A percentile compares a stretch with the other conserved stretches of the same genome.
These are phyloP conservation scores for Falco novaeseelandiae DNA, from an alignment of 2,797 vertebrate species.

Conservation along the genomic window DNA sequence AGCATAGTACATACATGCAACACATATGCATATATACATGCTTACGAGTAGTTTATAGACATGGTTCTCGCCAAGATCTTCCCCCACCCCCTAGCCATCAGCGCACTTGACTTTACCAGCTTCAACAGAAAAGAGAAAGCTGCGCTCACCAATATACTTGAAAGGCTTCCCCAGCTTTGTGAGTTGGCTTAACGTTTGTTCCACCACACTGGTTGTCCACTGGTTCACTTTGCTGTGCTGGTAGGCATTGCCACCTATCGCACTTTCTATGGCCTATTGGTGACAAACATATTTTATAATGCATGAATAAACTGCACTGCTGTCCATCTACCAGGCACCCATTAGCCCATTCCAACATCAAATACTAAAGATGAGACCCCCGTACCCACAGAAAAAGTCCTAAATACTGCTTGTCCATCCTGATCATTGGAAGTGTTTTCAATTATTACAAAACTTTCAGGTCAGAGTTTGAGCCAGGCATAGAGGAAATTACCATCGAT, in stretches of 20 bases:
- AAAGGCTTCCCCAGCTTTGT: conserved; percentile 93
- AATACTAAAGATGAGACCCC: neutral
- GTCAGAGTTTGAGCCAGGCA: neutral
- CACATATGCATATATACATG: neutral
- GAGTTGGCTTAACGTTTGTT: conserved; percentile 92
- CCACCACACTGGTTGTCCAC: conserved; percentile 90
- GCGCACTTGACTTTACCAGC: neutral
- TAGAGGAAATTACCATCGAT: neutral
- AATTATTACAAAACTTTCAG: neutral
- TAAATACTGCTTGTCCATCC: neutral
- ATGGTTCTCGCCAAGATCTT: neutral
- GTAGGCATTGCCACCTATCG: conserved; percentile 89
- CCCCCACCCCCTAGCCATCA: neutral
- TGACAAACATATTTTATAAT: neutral
- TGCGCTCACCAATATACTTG: conserved; percentile 90
- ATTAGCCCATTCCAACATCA: fast-evolving
- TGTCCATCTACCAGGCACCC: neutral
- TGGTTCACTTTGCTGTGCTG: conserved; percentile 93
- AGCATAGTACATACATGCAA: neutral
- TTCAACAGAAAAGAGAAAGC: neutral
- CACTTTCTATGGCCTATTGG: conserved; percentile 85
- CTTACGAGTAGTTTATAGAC: neutral
- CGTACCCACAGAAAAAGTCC: neutral
- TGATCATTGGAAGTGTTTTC: neutral
- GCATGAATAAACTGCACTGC: neutral